Evolutionary conservation across 2,888 invertebrate genomes (phyloP).

Genomic region (Papilio protenor): DNA sequence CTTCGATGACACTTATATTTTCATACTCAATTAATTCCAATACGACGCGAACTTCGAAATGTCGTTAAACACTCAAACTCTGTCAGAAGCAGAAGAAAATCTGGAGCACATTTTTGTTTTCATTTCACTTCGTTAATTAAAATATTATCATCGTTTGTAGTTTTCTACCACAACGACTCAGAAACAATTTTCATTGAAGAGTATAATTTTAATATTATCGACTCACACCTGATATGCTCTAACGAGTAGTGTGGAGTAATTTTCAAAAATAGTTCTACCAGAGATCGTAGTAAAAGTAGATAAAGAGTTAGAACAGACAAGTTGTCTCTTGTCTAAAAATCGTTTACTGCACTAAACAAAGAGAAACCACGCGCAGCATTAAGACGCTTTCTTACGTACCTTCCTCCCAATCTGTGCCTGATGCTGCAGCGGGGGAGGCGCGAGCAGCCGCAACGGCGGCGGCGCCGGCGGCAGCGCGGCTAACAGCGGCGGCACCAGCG

Average conservation of each 20-base stretch:
- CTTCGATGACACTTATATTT: constrained; percentile 37
- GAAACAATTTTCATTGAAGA: not conserved
- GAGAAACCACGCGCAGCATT: not conserved
- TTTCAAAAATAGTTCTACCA: not conserved
- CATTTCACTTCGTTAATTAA: constrained; percentile 8
- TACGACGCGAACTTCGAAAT: constrained; percentile 34
- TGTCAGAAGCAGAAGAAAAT: constrained; percentile 23
- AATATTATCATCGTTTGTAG: constrained; percentile 3
- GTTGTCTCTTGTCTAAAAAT: not conserved
- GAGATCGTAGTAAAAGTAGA: not conserved
- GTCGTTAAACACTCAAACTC: constrained; percentile 31
- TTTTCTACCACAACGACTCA: not conserved
- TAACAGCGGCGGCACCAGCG: constrained; percentile 74
- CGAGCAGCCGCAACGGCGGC: constrained; percentile 74
- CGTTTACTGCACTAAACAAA: not conserved
- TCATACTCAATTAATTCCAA: constrained; percentile 40
- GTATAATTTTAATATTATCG: too few relatives aligned
- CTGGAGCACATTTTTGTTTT: not conserved
- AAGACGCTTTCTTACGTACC: constrained; percentile 57
- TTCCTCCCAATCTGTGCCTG: constrained; percentile 69
- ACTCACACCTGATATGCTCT: not conserved
- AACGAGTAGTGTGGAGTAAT: not conserved
- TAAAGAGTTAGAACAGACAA: not conserved
- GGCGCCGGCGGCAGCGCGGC: constrained; percentile 76
- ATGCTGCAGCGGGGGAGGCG: constrained; percentile 72